Evolutionary conservation across 1,140 invertebrate genomes (phyloP).

Genomic region (Daktulosphaira vitifoliae): DNA sequence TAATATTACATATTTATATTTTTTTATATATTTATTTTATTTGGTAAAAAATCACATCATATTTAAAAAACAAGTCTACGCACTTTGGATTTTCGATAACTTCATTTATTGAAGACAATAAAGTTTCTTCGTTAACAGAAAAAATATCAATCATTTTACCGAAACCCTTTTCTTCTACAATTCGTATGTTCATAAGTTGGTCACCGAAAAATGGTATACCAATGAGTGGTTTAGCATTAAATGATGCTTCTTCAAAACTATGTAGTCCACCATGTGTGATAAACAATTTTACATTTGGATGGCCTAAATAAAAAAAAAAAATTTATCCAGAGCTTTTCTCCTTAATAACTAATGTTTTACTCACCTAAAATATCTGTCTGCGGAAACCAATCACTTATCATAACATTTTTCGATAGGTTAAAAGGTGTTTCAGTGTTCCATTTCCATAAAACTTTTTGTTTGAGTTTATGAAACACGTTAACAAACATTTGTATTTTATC

Average conservation of each 20-base stretch:
- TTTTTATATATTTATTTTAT: no score
- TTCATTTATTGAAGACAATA: slow-evolving; percentile 40
- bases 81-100: slow-evolving; percentile 43
- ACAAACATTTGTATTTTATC: slow-evolving; percentile 13
- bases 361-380: slow-evolving; percentile 12
- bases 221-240: slow-evolving; percentile 46
- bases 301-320: slow-evolving; percentile 35
- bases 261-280: slow-evolving; percentile 51
- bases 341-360: slow-evolving; percentile 34
- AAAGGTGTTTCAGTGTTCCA: no score
- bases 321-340: not conserved
- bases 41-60: not conserved
- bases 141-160: slow-evolving; percentile 42
- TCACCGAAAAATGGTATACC: slow-evolving; percentile 56
- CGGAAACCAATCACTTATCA: no score
- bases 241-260: slow-evolving; percentile 46
- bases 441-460: not conserved
- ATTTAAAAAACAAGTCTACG: slow-evolving; percentile 35
- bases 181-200: slow-evolving; percentile 47
- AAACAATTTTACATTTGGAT: slow-evolving; percentile 45
- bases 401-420: not conserved
- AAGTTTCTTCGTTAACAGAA: slow-evolving; percentile 40
- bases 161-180: no score
- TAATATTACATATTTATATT: no score
- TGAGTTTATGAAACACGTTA: not conserved